Evolutionary conservation across 1,140 invertebrate species (phyloP).

Genomic region (Bicyclus anynana): DNA sequence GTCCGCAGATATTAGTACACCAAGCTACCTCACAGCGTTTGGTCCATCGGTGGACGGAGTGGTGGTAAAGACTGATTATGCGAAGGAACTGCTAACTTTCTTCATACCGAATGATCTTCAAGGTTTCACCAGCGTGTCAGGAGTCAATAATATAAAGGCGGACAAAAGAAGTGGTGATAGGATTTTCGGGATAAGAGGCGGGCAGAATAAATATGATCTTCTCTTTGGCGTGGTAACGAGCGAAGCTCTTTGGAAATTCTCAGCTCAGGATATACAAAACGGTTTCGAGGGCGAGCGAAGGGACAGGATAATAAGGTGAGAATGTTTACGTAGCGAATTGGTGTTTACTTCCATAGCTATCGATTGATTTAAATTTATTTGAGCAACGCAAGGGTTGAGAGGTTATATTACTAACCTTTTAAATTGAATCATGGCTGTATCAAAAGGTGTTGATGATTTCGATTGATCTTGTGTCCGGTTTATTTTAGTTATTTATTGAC

Average conservation of each 20-base stretch:
- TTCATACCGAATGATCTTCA: slow-evolving; percentile 48
- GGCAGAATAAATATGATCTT: slow-evolving; percentile 84
- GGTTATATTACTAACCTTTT: neutral
- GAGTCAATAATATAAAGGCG: slow-evolving; percentile 76
- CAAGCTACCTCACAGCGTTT: slow-evolving; percentile 90
- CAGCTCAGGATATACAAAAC: slow-evolving; percentile 88
- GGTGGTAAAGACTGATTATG: slow-evolving; percentile 88
- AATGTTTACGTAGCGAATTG: slow-evolving; percentile 33
- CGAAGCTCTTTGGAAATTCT: slow-evolving; percentile 90
- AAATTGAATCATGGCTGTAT: neutral
- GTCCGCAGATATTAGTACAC: slow-evolving; percentile 86
- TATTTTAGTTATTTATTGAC: too few relatives aligned
- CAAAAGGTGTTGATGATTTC: neutral
- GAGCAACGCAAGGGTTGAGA: neutral
- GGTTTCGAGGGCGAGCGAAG: slow-evolving; percentile 94
- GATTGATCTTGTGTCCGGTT: neutral
- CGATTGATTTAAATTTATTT: slow-evolving; percentile 6
- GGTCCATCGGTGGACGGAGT: slow-evolving; percentile 92
- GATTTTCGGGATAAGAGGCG: slow-evolving; percentile 65
- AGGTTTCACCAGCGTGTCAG: slow-evolving; percentile 55
- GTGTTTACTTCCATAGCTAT: slow-evolving; percentile 20
- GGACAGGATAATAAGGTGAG: slow-evolving; percentile 88
- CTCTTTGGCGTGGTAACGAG: slow-evolving; percentile 91
- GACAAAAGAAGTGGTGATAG: slow-evolving; percentile 79
- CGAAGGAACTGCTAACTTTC: slow-evolving; percentile 84